phyloP scores from a whole-genome alignment of 2,113 vertebrate species.

The Xiphorhynchus elegans region DNA sequence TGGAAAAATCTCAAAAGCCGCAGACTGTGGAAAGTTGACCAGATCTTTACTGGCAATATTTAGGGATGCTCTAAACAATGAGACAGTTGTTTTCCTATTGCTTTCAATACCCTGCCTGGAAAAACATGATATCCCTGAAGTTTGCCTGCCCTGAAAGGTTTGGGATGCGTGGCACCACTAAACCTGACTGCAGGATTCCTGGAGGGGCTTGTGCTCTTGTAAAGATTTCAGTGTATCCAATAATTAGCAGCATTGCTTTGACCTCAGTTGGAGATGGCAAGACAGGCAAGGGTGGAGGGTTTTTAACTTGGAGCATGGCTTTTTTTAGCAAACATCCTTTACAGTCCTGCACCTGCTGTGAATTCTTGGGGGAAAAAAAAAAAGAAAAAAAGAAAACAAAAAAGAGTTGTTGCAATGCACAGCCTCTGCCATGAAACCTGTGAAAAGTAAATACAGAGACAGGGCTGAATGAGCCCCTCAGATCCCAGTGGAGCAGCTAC shows the following conservation, averaged over 20 bases:
- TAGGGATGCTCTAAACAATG: slow-evolving; percentile 66
- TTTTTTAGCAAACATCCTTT: neutral
- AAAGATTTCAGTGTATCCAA: neutral
- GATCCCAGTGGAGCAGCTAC: rapidly evolving
- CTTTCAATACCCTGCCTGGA: slow-evolving; percentile 24
- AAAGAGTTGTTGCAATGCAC: neutral
- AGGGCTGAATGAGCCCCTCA: neutral
- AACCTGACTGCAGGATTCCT: neutral
- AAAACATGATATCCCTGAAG: slow-evolving; percentile 33
- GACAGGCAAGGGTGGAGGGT: neutral
- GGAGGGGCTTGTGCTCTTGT: neutral
- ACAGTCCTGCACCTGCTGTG: neutral
- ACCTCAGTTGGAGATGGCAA: neutral
- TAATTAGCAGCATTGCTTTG: neutral
- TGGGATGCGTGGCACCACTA: neutral
- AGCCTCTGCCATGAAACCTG: neutral
- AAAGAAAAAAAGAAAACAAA: too few species aligned
- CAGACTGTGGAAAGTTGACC: slow-evolving; percentile 56
- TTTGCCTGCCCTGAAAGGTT: neutral
- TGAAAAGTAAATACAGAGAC: neutral
- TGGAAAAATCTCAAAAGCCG: slow-evolving; percentile 51
- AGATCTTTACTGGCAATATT: slow-evolving; percentile 59
- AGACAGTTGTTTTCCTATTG: slow-evolving; percentile 59
- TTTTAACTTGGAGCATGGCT: neutral
- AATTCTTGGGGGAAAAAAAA: neutral